These are phyloP conservation scores for Opisthocomus hoazin DNA, from an alignment of 2,113 vertebrate species.

Conservation along the genomic window DNA sequence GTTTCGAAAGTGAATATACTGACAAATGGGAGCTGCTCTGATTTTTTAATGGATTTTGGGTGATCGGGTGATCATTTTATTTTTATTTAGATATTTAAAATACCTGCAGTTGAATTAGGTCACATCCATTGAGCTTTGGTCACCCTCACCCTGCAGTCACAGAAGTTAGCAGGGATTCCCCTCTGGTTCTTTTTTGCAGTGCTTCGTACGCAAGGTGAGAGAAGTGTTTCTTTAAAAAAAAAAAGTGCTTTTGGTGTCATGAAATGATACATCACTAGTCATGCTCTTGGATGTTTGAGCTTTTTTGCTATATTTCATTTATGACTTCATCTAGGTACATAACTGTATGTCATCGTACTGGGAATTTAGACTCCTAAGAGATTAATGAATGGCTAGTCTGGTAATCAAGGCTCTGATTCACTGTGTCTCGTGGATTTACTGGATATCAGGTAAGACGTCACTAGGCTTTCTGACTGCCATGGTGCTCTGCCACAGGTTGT, in stretches of 20 bases:
- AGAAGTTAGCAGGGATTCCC: not conserved
- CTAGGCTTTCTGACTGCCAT: not conserved
- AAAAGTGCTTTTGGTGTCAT: not conserved
- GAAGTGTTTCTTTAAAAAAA: not conserved
- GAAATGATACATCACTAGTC: not conserved
- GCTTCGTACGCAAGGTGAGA: not conserved
- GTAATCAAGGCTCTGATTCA: not conserved
- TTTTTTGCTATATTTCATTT: not conserved
- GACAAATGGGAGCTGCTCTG: not conserved
- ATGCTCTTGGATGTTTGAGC: not conserved
- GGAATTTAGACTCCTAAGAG: not conserved
- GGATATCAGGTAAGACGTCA: not conserved
- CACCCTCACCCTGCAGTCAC: not conserved
- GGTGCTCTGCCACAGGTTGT: not conserved
- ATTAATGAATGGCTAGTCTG: not conserved
- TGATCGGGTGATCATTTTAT: rapidly evolving
- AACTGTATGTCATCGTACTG: not conserved
- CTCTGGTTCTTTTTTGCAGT: not conserved
- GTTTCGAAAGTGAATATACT: not conserved
- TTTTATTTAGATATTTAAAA: not conserved
- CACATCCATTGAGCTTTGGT: not conserved
- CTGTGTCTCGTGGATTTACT: not conserved
- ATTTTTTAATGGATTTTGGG: not conserved
- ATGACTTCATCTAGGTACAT: not conserved
- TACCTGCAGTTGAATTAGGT: not conserved